Evolutionary conservation across 35 echinoderm and acorn worm genomes (phyloP).

Genomic region (Apostichopus californicus): DNA sequence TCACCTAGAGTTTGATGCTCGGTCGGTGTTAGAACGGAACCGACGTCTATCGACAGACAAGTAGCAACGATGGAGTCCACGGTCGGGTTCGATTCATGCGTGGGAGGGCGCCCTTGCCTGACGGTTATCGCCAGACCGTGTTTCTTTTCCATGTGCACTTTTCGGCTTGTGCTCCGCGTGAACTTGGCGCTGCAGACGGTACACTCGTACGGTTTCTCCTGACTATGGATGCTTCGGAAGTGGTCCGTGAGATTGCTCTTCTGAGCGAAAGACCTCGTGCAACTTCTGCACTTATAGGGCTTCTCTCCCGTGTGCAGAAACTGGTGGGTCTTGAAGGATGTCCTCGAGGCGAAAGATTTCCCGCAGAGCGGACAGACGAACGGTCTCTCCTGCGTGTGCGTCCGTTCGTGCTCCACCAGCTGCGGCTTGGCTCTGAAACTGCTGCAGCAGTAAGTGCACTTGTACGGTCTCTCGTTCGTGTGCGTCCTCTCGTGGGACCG

Average conservation of each 20-base stretch:
- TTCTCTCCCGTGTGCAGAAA: slow-evolving; percentile 61
- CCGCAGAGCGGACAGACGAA: slow-evolving; percentile 53
- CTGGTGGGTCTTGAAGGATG: slow-evolving; percentile 46
- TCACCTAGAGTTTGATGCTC: not conserved
- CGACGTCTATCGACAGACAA: not conserved
- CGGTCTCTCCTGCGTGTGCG: slow-evolving; percentile 64
- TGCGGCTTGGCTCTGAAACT: slow-evolving; percentile 29
- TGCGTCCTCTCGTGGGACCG: slow-evolving; percentile 61
- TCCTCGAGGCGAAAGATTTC: slow-evolving; percentile 32
- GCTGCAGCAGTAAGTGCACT: slow-evolving; percentile 42
- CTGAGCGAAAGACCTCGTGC: slow-evolving; percentile 52
- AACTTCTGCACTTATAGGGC: slow-evolving; percentile 49
- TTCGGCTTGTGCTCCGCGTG: slow-evolving; percentile 19
- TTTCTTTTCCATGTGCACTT: slow-evolving; percentile 39
- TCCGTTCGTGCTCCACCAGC: slow-evolving; percentile 49
- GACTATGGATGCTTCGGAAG: slow-evolving; percentile 25
- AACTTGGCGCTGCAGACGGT: slow-evolving; percentile 1
- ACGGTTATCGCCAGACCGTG: slow-evolving; percentile 7
- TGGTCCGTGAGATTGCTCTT: slow-evolving; percentile 52
- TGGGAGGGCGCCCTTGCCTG: slow-evolving; percentile 24
- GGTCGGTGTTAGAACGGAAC: not conserved
- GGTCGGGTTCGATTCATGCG: not conserved
- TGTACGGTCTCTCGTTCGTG: slow-evolving; percentile 62
- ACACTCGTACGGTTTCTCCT: slow-evolving; percentile 31
- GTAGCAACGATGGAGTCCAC: not conserved